Evolutionary conservation across 2,888 invertebrate genomes (phyloP), one percentile per base, ranked within the genome.

Genomic region (Caenorhabditis auriculariae): DNA sequence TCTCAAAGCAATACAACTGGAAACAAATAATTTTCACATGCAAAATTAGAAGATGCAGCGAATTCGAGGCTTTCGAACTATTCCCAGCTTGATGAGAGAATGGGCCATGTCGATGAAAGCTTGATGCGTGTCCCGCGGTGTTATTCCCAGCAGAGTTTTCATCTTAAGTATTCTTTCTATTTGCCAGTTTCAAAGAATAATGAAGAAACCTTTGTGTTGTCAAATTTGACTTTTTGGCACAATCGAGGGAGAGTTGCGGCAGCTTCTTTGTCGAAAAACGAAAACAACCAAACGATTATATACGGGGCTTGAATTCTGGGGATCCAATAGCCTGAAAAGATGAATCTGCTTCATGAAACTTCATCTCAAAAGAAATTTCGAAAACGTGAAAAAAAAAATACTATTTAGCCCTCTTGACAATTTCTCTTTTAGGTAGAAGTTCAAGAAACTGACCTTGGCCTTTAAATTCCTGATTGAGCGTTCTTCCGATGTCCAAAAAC

Each of bases 51-150:
- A n/a, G n/a, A n/a, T n/a, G n/a, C n/a, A n/a, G n/a, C n/a, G n/a
- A n/a, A n/a, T n/a, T n/a, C n/a, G n/a, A 54, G 35, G n/a, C 35
- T 9, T 32, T 32, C 49, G 65, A 51, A 77, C 54, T 47, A 85
- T 80, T 41, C 85, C 85, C 38, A 81, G 76, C 49, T 86, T 85
- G 44, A 86, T 84, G 60, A 86, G 75, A 46, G 83, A 82, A 74
- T 85, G 84, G 12, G 82, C 84, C 84, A 85, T 85, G 56, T 86
- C 85, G 50, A 85, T 74, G 24, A 86, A 61, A 4, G 85, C 84
- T 39, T 82, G 80, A 44, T 83, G 82, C 7, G 82, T 63, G 43
- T 84, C 82, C 17, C 77, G 76, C 44, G 84, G 84, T 26, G 83
- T 80, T 35, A 86, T 81, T 6, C 82, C 83, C 19, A 86, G 79